Evolutionary conservation across 2,797 vertebrate genomes (phyloP).

Genomic region (Columba guinea): DNA sequence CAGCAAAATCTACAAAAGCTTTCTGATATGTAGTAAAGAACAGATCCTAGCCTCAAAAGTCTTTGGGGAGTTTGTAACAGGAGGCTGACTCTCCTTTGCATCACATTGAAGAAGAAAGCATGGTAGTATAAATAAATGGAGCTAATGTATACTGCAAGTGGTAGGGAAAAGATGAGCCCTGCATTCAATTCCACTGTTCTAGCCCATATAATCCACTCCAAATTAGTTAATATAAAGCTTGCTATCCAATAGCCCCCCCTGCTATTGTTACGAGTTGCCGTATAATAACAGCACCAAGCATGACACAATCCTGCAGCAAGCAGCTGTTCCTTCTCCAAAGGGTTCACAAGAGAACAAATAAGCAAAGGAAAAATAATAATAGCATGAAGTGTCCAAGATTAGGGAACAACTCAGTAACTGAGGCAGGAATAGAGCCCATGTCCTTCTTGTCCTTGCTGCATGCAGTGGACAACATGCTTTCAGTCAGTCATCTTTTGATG

Average conservation of each 20-base stretch:
- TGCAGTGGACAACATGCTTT: background rate
- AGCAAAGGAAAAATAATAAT: background rate
- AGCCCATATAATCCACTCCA: conserved; percentile 40
- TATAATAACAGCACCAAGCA: background rate
- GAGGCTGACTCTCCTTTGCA: background rate
- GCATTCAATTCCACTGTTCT: conserved; percentile 8
- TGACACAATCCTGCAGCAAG: background rate
- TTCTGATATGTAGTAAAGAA: rapidly evolving
- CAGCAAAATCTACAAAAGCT: background rate
- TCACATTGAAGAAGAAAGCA: background rate
- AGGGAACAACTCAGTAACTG: background rate
- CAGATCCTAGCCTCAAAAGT: background rate
- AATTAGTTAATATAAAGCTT: background rate
- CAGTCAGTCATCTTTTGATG: rapidly evolving
- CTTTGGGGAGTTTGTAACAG: background rate
- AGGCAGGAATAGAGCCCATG: background rate
- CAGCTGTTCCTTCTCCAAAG: conserved; percentile 5
- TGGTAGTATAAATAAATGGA: background rate
- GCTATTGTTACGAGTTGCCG: background rate
- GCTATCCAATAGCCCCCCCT: background rate
- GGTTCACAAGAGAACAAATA: background rate
- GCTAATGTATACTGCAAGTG: background rate
- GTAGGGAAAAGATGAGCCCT: background rate
- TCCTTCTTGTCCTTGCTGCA: background rate
- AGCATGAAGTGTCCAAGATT: background rate